These are phyloP conservation scores for Ditylenchus dipsaci DNA, from an alignment of 1,140 invertebrate species.

Conservation along the genomic window DNA sequence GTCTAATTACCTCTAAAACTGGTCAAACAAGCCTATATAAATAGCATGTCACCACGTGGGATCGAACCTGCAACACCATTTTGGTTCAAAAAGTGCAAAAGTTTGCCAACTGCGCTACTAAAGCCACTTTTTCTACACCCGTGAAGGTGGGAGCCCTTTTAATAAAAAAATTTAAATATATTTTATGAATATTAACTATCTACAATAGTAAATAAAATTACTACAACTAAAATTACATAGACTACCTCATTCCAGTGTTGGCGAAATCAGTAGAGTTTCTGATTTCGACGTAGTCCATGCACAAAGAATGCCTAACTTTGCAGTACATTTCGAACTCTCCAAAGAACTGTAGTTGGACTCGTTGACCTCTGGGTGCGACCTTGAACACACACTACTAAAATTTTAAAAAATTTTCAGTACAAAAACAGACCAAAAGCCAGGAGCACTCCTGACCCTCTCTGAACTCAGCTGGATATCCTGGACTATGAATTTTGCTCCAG, in stretches of 20 bases:
- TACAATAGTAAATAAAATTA: no score
- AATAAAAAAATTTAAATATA: no score
- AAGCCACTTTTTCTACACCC: no score
- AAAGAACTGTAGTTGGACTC: constrained; percentile 41
- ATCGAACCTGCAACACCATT: no score
- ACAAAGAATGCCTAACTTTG: constrained; percentile 52
- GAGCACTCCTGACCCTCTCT: constrained; percentile 57
- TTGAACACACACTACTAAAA: not conserved
- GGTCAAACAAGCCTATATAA: no score
- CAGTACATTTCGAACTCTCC: constrained; percentile 57
- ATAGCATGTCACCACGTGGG: no score
- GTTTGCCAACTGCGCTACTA: no score
- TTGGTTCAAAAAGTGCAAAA: no score
- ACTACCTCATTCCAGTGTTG: constrained; percentile 57
- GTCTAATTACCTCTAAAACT: no score
- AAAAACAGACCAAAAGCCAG: constrained; percentile 53
- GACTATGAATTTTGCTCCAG: constrained; percentile 47
- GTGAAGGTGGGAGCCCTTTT: no score
- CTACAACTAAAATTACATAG: no score
- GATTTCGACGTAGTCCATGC: constrained; percentile 58
- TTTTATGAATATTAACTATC: no score
- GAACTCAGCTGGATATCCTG: constrained; percentile 54
- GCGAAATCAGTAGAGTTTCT: constrained; percentile 57
- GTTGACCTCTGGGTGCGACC: not conserved
- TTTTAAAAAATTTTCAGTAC: not conserved